Evolutionary conservation across 2,888 invertebrate genomes (phyloP), one percentile per base, ranked within the genome.

Genomic region (Seira ritae): DNA sequence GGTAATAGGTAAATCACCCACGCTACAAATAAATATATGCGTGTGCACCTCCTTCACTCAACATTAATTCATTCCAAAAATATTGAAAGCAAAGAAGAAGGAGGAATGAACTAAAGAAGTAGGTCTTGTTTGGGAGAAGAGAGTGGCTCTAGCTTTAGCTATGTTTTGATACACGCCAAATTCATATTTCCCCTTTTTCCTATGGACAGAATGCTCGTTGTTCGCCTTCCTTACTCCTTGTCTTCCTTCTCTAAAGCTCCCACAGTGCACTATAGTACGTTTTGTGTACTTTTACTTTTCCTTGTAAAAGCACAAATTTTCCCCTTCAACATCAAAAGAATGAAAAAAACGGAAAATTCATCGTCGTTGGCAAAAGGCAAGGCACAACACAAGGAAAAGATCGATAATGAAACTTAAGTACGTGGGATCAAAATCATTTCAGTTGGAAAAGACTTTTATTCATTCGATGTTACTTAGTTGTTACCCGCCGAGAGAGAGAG

Each of bases 371-470:
- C 15, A 62, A 62, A 62, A 77, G 73, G 55, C 62, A 72, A 50
- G 60, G 55, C 70, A 19, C 12, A 17, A 37, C 77, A 71, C 55
- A 78, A 62, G 22, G 50, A 62, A 22, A 62, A 75, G 84, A 84
- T 84, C 84, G 84, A 84, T 84, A 84, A 84, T 84, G 84, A 84
- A 84, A 83, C 78, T 83, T 78, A 83, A 84, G 82, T 82, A 82
- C 73, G 77, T 82, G 77, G 77, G 77, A 82, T 82, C 82, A 82
- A 82, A 82, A 82, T 77, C 71, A 82, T 82, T 82, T 82, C 77
- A 82, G 82, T 71, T 82, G 82, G 77, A 81, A 50, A 81, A 81
- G 81, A 82, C 82, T 82, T 55, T 62, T 76, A 76, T 76, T 76
- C 76, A 74, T 75, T 80, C 67, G 60, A 68, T 74, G 70, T 80